These are phyloP conservation scores for Bovichtus variegatus DNA, from an alignment of 2,797 vertebrate genomes.

Conservation along the genomic window DNA sequence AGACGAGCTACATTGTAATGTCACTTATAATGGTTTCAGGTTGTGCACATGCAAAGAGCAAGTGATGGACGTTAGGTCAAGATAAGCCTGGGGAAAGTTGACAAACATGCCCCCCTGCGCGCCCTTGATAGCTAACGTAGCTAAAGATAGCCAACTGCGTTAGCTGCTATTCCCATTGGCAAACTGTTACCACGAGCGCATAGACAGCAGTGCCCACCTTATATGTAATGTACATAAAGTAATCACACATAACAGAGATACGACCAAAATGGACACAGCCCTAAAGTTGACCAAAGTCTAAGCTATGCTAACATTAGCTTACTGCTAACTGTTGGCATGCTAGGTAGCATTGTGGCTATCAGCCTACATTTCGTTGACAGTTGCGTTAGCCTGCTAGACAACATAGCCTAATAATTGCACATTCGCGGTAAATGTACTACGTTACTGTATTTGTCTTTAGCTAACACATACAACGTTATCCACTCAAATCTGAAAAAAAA, in stretches of 20 bases:
- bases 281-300: conserved; percentile 1
- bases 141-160: conserved; percentile 30
- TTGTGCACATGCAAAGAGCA: neutral
- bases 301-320: conserved; percentile 39
- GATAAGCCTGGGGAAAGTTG: conserved; percentile 48
- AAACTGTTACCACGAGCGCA: neutral
- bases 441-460: accelerated
- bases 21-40: neutral
- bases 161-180: neutral
- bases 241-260: accelerated
- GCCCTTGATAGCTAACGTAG: conserved; percentile 59
- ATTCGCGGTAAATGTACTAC: neutral
- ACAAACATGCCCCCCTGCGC: conserved; percentile 34
- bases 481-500: neutral
- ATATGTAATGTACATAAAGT: neutral
- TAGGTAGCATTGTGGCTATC: conserved; percentile 56
- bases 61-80: neutral
- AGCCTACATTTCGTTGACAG: conserved; percentile 51
- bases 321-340: conserved; percentile 48
- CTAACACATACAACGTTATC: neutral
- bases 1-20: neutral
- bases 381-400: conserved; percentile 44
- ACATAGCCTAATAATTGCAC: neutral
- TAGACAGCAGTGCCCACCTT: accelerated
- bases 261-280: neutral